These are phyloP conservation scores for Galemys pyrenaicus DNA, from an alignment of 2,113 vertebrate genomes.

Conservation along the genomic window DNA sequence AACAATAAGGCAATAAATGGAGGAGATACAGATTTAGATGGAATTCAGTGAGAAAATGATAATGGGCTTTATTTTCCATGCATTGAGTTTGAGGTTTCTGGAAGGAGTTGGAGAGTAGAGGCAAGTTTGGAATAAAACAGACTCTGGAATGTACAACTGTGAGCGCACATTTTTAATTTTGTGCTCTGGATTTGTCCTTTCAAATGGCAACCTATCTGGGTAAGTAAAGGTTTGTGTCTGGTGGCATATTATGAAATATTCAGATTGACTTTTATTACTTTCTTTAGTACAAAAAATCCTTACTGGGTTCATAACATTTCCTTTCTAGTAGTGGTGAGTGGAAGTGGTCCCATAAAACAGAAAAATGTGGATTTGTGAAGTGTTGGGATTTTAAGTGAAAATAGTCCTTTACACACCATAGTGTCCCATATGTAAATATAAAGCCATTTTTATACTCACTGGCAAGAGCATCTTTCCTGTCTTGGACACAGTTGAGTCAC, in stretches of 20 bases:
- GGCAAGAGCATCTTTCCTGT: background rate
- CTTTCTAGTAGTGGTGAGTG: background rate
- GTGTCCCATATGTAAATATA: background rate
- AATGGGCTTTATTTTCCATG: background rate
- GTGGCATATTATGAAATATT: background rate
- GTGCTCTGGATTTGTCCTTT: background rate
- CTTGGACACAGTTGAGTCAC: background rate
- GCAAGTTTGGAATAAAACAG: background rate
- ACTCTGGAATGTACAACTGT: background rate
- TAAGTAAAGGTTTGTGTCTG: background rate
- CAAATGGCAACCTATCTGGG: background rate
- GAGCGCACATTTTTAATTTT: background rate
- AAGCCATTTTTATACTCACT: background rate
- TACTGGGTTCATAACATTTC: background rate
- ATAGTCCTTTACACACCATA: background rate
- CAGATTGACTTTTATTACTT: background rate
- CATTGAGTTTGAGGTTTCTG: background rate
- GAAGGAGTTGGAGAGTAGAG: background rate
- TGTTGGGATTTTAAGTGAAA: background rate
- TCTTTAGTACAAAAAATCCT: background rate
- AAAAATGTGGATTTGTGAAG: background rate
- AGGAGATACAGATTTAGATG: background rate
- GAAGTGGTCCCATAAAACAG: background rate
- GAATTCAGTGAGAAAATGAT: background rate
- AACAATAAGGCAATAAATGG: background rate